Percentiles rank a stretch among this genome's conserved stretches.
Conservation (phyloP, 2,888 invertebrate genomes). For the Bhutanitis thaidina region DNA sequence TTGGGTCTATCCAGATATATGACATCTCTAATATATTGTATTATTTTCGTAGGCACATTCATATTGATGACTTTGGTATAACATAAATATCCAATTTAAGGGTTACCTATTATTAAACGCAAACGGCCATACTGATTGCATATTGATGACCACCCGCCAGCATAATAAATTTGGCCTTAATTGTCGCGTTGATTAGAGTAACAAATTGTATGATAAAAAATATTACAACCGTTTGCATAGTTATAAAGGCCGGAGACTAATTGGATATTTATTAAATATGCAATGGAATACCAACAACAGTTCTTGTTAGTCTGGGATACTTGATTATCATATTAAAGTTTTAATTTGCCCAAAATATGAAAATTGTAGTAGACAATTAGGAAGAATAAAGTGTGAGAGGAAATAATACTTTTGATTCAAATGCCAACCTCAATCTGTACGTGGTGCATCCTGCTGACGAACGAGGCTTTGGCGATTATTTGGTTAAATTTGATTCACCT, state of each 20-base stretch:
- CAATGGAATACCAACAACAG: not conserved
- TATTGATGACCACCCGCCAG: constrained; percentile 57
- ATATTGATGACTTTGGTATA: not conserved
- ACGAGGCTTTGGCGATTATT: no score
- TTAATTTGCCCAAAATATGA: not conserved
- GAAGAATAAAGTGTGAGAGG: no score
- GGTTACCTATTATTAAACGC: constrained; percentile 18
- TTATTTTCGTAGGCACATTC: no score
- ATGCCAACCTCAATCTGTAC: no score
- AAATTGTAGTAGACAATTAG: no score
- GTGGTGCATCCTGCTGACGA: no score
- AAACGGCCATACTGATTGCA: constrained; percentile 58
- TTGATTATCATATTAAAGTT: constrained; percentile 6
- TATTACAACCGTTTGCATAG: constrained; percentile 8
- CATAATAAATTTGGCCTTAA: constrained; percentile 55
- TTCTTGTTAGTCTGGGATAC: not conserved
- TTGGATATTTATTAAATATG: constrained; percentile 14
- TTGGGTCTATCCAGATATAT: no score
- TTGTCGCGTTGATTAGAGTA: constrained; percentile 46
- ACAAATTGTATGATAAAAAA: constrained; percentile 27
- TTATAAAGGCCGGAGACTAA: constrained; percentile 2
- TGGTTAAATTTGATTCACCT: no score
- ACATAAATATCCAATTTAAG: constrained; percentile 12
- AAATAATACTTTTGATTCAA: no score
- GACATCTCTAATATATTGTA: no score